Percentiles rank a stretch among this genome's conserved stretches.
phyloP scores from a whole-genome alignment of 1,140 invertebrate genomes.

The Catajapyx aquilonaris region DNA sequence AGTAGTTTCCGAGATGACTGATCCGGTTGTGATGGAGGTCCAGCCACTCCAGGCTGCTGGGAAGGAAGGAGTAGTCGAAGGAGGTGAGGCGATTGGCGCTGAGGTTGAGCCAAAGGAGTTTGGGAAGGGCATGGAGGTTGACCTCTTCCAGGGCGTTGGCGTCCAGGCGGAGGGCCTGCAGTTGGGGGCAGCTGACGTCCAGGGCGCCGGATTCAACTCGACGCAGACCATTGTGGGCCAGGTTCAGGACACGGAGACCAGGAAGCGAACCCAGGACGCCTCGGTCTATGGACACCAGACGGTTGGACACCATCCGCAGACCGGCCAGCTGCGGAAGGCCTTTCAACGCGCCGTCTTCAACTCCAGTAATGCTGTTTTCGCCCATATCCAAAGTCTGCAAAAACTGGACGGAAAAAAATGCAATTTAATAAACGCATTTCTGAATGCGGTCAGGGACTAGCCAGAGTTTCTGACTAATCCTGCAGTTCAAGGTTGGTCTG shows the following conservation, averaged over 20 bases:
- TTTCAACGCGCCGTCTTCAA: conserved; percentile 58
- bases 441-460: too few species aligned
- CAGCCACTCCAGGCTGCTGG: conserved; percentile 67
- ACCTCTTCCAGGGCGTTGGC: conserved; percentile 69
- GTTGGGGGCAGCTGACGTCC: conserved; percentile 40
- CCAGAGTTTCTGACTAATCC: too few species aligned
- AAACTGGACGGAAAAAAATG: conserved; percentile 19
- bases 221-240: conserved; percentile 70
- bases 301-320: conserved; percentile 62
- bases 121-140: conserved; percentile 58
- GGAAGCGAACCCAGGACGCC: conserved; percentile 69
- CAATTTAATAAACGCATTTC: too few species aligned
- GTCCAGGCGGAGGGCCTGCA: conserved; percentile 67
- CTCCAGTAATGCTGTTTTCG: conserved; percentile 60
- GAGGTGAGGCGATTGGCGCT: conserved; percentile 68
- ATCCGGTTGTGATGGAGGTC: conserved; percentile 76
- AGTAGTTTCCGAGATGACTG: conserved; percentile 64
- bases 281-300: conserved; percentile 58
- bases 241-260: conserved; percentile 59
- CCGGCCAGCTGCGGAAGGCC: conserved; percentile 66
- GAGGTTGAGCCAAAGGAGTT: conserved; percentile 66
- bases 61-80: conserved; percentile 78
- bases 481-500: too few species aligned
- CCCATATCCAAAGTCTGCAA: conserved; percentile 68
- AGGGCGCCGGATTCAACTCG: conserved; percentile 61